phyloP scores from a whole-genome alignment of 2,797 vertebrate genomes.

The Atherinosoma microstoma region DNA sequence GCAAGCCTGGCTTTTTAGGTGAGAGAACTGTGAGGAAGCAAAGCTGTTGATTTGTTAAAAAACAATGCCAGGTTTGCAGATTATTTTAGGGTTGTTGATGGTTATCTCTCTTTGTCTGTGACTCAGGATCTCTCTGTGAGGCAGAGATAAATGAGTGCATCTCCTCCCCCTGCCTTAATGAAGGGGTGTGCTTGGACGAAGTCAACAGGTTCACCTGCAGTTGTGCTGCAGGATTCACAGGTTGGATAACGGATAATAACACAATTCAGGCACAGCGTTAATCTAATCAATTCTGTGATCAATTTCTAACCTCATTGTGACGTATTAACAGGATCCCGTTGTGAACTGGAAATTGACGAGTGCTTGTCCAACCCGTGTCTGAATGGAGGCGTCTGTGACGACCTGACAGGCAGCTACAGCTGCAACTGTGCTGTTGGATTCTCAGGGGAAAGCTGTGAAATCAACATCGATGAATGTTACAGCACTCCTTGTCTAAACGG shows the following conservation, averaged over 20 bases:
- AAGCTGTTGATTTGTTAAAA: not conserved
- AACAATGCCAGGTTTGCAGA: not conserved
- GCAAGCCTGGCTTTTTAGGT: constrained; percentile 92
- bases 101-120: not conserved
- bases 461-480: constrained; percentile 91
- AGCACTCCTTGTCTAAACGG: constrained; percentile 93
- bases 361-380: constrained; percentile 91
- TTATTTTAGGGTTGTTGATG: not conserved
- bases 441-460: constrained; percentile 89
- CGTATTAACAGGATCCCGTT: constrained; percentile 83
- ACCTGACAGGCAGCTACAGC: constrained; percentile 86
- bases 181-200: constrained; percentile 89
- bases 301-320: not conserved
- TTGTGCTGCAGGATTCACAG: constrained; percentile 89
- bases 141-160: constrained; percentile 92
- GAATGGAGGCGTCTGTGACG: constrained; percentile 90
- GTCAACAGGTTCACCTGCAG: constrained; percentile 88
- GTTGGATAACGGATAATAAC: constrained; percentile 68
- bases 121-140: constrained; percentile 89
- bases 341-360: constrained; percentile 93
- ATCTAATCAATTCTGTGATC: not conserved
- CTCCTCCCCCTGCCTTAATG: constrained; percentile 92
- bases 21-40: constrained; percentile 19
- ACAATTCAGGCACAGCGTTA: not conserved
- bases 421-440: constrained; percentile 91